A percentile compares a stretch with the other conserved stretches of the same genome.
These are phyloP conservation scores for Drosophila multiciliata DNA, from an alignment of 2,888 invertebrate genomes.

Conservation along the genomic window DNA sequence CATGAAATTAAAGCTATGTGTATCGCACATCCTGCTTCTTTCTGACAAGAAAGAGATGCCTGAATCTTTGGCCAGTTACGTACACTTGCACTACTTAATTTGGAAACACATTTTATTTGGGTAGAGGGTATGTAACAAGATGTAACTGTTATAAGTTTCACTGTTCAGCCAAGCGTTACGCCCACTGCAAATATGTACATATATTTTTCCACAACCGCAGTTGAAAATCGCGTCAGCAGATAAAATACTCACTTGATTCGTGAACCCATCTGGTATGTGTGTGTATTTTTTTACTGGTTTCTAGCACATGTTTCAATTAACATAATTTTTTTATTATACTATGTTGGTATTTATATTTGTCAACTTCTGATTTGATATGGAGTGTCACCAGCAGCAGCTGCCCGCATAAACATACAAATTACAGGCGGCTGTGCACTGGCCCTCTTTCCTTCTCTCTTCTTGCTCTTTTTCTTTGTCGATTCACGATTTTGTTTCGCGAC, in stretches of 20 bases:
- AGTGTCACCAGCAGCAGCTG: slow-evolving; percentile 46
- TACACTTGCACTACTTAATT: background rate
- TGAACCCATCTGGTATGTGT: slow-evolving; percentile 75
- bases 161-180: slow-evolving; percentile 74
- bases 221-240: slow-evolving; percentile 33
- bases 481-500: slow-evolving; percentile 65
- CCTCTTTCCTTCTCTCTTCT: slow-evolving; percentile 36
- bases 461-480: slow-evolving; percentile 57
- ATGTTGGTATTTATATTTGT: slow-evolving; percentile 28
- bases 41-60: background rate
- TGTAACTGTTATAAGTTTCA: slow-evolving; percentile 34
- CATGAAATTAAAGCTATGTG: background rate
- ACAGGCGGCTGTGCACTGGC: slow-evolving; percentile 41
- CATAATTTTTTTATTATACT: slow-evolving; percentile 31
- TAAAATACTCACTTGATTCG: slow-evolving; percentile 81
- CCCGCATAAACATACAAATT: slow-evolving; percentile 56
- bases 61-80: background rate
- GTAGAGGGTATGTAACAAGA: slow-evolving; percentile 1
- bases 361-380: slow-evolving; percentile 41
- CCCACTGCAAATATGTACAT: slow-evolving; percentile 61
- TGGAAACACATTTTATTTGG: background rate
- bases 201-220: slow-evolving; percentile 23
- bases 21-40: background rate
- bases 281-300: slow-evolving; percentile 17
- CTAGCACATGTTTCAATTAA: slow-evolving; percentile 69